Percentiles rank a stretch among this genome's conserved stretches.
These are phyloP conservation scores for Notiomystis cincta DNA, from an alignment of 2,113 vertebrate species.

Conservation along the genomic window DNA sequence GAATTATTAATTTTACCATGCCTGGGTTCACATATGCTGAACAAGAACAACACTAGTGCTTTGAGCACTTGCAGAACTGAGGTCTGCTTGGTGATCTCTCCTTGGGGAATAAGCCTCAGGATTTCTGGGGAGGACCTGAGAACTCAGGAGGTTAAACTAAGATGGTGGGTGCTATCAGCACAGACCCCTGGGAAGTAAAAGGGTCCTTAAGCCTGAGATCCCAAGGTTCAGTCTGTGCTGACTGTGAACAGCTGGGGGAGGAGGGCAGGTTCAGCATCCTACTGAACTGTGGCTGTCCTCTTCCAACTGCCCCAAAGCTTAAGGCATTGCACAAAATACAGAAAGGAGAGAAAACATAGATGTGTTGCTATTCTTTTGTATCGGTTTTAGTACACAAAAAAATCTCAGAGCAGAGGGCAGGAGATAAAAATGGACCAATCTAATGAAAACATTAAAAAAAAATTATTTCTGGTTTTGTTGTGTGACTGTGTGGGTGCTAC, in stretches of 20 bases:
- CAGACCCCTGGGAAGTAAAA: not conserved
- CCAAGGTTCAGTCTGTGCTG: rapidly evolving
- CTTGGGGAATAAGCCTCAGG: not conserved
- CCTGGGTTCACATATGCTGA: not conserved
- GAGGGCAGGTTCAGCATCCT: not conserved
- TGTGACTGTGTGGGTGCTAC: not conserved
- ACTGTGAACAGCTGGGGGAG: not conserved
- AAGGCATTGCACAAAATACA: not conserved
- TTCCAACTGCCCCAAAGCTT: not conserved
- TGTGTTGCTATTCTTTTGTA: not conserved
- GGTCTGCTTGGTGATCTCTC: not conserved
- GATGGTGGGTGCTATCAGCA: not conserved
- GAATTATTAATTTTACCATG: not conserved
- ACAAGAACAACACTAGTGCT: not conserved
- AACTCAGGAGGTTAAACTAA: not conserved
- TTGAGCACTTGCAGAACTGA: not conserved
- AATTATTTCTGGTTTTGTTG: rapidly evolving
- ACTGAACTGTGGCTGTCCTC: not conserved
- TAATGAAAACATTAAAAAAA: not conserved
- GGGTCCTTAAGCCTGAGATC: not conserved
- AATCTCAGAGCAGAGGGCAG: not conserved
- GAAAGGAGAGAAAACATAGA: not conserved
- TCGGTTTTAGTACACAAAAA: not conserved
- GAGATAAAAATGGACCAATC: not conserved
- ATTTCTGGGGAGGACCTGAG: not conserved